Evolutionary conservation across 2,888 invertebrate species (phyloP).

Genomic region (Oscheius sp.): DNA sequence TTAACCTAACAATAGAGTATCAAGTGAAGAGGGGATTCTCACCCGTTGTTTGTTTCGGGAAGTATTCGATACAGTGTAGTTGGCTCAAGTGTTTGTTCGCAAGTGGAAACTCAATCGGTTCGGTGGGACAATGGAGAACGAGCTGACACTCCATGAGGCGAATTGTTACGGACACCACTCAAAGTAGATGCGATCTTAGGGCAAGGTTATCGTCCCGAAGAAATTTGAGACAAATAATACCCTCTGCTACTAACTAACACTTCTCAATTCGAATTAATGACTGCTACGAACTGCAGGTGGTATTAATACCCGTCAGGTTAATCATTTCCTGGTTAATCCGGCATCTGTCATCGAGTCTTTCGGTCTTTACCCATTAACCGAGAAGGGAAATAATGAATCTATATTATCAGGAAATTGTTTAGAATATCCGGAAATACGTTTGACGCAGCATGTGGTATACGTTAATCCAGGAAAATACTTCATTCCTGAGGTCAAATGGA

Average conservation of each 20-base stretch:
- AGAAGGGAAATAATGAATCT: neutral
- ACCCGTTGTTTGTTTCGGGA: slow-evolving; percentile 20
- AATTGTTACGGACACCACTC: slow-evolving; percentile 26
- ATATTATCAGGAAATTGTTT: neutral
- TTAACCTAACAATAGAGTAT: slow-evolving; percentile 9
- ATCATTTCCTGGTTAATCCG: slow-evolving; percentile 15
- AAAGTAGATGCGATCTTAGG: slow-evolving; percentile 13
- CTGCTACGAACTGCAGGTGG: slow-evolving; percentile 20
- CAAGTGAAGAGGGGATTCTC: slow-evolving; percentile 4
- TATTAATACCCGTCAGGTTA: neutral
- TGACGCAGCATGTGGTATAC: slow-evolving; percentile 6
- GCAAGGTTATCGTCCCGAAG: slow-evolving; percentile 1
- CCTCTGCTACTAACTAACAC: too few species aligned
- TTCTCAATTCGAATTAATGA: too few species aligned
- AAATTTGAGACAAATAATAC: neutral
- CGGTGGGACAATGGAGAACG: slow-evolving; percentile 25
- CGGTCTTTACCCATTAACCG: neutral
- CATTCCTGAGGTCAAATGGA: slow-evolving; percentile 42
- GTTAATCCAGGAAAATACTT: neutral
- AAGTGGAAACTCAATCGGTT: slow-evolving; percentile 30
- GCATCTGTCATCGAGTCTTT: slow-evolving; percentile 1
- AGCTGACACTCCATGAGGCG: slow-evolving; percentile 30
- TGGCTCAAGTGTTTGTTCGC: slow-evolving; percentile 30
- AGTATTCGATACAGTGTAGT: slow-evolving; percentile 20
- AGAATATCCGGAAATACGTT: neutral